Evolutionary conservation across 1,140 invertebrate species (phyloP), one percentile per base, ranked within the genome.

Genomic region (Drosophila baimaii): DNA sequence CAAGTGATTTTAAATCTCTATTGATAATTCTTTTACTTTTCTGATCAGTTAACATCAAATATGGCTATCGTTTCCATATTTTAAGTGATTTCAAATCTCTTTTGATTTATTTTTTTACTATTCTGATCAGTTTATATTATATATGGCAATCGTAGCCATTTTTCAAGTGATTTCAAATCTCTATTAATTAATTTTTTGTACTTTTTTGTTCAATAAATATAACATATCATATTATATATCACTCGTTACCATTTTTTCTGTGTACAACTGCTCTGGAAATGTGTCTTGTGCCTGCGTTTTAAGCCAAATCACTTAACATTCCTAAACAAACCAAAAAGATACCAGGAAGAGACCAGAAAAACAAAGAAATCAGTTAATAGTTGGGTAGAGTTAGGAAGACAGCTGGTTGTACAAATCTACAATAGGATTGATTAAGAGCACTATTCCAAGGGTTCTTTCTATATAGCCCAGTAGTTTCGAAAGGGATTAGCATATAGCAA

Each of bases 271-370:
- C 58, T 68, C 65, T 66, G 55, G 72, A 56, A 63, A 69, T 77
- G 81, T 77, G 71, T 77, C 56, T 43, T 43, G 74, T 75, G 81
- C 56, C 74, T 51, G 76, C 80, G 64, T 66, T 71, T 71, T 76
- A 71, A 66, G 41, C 47, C 73, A 35, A 62, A 68, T 59, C 23
- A 37, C 33, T 61, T 43, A n/a, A 37, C 25, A 23, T 19, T 37
- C 15, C 23, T 31, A 25, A 21, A 17, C 17, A 65, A 65, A 19
- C 9, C 17, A 37, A 23, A 5, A 33, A 23, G 7, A 33, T 15
- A 17, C n/a, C 33, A 15, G 46, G 7, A 35, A 35, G n/a, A 23
- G 15, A 37, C 17, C 10, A 10, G 23, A 12, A 25, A 15, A 5
- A 19, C 5, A 5, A 68, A 7, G 13, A 23, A 35, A 6, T 31